These are phyloP conservation scores for Micrasema minimum DNA, from an alignment of 1,140 invertebrate genomes.

Conservation along the genomic window DNA sequence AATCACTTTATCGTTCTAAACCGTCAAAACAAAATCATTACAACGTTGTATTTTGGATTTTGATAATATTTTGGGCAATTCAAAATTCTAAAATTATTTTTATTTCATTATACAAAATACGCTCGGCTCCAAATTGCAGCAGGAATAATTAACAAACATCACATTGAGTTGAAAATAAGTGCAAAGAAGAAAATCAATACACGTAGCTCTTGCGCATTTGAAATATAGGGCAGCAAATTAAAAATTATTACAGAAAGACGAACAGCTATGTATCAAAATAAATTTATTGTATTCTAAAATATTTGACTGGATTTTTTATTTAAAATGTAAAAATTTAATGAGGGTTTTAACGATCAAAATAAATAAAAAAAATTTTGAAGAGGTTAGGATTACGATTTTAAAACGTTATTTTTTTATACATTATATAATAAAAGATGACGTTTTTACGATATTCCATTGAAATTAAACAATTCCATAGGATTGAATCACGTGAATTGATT, in stretches of 20 bases:
- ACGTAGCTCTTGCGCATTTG: conserved; percentile 45
- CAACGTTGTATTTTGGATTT: background rate
- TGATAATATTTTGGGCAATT: too few species aligned
- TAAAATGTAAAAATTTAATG: too few species aligned
- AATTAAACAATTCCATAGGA: too few species aligned
- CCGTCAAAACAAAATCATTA: conserved; percentile 30
- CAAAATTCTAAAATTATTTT: too few species aligned
- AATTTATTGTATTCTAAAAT: conserved; percentile 7
- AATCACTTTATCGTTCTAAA: conserved; percentile 23
- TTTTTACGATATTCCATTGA: too few species aligned
- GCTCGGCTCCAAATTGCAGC: background rate
- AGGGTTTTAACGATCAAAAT: too few species aligned
- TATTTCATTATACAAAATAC: too few species aligned
- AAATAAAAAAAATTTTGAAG: background rate
- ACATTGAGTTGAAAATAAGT: conserved; percentile 25
- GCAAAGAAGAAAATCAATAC: conserved; percentile 49
- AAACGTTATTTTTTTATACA: too few species aligned
- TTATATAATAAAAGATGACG: too few species aligned
- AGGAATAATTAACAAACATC: conserved; percentile 3
- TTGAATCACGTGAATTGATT: too few species aligned
- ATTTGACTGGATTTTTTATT: too few species aligned
- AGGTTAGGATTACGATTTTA: background rate
- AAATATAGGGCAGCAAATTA: conserved; percentile 48
- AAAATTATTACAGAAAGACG: conserved; percentile 32
- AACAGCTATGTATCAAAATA: conserved; percentile 2